Evolutionary conservation across 2,113 vertebrate genomes (phyloP).

Genomic region (Podiceps cristatus): DNA sequence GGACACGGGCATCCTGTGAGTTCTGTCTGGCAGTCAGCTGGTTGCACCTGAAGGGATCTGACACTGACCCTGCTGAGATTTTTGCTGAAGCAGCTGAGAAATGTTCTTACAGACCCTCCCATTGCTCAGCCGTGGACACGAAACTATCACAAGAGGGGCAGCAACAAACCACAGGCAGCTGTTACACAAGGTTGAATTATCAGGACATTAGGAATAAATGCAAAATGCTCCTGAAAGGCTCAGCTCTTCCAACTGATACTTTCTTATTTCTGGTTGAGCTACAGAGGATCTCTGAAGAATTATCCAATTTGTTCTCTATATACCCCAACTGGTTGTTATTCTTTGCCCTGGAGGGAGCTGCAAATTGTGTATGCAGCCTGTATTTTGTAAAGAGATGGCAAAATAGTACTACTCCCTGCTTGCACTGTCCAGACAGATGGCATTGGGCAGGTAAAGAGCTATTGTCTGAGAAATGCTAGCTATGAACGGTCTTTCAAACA

Average conservation of each 20-base stretch:
- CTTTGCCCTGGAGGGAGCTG: slow-evolving; percentile 10
- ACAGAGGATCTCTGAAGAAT: slow-evolving; percentile 17
- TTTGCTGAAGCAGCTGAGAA: slow-evolving; percentile 47
- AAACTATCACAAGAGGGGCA: background rate
- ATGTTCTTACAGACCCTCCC: background rate
- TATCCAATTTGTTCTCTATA: slow-evolving; percentile 5
- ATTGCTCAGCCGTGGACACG: background rate
- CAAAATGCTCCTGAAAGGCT: slow-evolving; percentile 23
- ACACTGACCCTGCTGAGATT: slow-evolving; percentile 10
- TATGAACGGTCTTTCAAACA: slow-evolving; percentile 25
- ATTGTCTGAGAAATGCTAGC: background rate
- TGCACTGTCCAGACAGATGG: slow-evolving; percentile 27
- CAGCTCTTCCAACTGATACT: background rate
- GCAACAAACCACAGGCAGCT: slow-evolving; percentile 18
- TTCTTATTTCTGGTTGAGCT: slow-evolving; percentile 40
- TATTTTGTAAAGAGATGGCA: background rate
- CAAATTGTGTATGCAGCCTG: background rate
- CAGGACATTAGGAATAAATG: background rate
- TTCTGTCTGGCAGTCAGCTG: background rate
- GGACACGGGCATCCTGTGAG: background rate
- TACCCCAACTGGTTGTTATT: background rate
- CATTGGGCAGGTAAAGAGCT: slow-evolving; percentile 5
- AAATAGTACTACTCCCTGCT: background rate
- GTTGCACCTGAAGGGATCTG: background rate
- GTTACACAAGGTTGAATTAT: background rate